Conservation (phyloP, 1,140 invertebrate genomes). For the Acyrthosiphon pisum region DNA sequence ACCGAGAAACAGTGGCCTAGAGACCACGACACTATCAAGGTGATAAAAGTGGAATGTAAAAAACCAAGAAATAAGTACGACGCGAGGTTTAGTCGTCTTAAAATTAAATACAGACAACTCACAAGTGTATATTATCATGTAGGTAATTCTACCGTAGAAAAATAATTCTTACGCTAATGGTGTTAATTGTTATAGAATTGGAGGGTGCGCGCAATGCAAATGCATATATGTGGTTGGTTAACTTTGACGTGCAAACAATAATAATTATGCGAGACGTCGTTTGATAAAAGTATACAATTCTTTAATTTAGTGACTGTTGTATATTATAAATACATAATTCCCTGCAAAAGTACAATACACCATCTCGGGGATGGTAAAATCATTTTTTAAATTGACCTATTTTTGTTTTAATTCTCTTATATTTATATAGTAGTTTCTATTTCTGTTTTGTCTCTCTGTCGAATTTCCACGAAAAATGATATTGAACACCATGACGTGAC, state of each 20-base stretch:
- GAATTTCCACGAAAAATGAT: not conserved
- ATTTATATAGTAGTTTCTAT: not conserved
- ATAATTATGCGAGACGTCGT: not conserved
- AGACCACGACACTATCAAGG: not conserved
- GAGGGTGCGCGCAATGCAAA: not conserved
- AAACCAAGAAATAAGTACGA: no score
- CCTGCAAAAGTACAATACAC: not conserved
- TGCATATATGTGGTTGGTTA: not conserved
- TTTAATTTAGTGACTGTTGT: not conserved
- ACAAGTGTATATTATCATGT: not conserved
- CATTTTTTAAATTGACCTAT: conserved; percentile 20
- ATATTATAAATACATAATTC: not conserved
- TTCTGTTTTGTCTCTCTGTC: not conserved
- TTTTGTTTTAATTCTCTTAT: not conserved
- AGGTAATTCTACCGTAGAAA: not conserved
- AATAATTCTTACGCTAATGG: not conserved
- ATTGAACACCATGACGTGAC: not conserved
- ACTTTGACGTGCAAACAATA: not conserved
- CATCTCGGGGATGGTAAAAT: not conserved
- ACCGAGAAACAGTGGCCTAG: not conserved
- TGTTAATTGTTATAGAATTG: not conserved
- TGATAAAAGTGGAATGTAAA: not conserved
- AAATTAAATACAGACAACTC: not conserved
- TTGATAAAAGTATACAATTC: not conserved
- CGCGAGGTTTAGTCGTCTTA: not conserved